Percentiles rank a stretch among this genome's conserved stretches.
Evolutionary conservation across 2,797 vertebrate genomes (phyloP).

Genomic region (Poecilia wingei): DNA sequence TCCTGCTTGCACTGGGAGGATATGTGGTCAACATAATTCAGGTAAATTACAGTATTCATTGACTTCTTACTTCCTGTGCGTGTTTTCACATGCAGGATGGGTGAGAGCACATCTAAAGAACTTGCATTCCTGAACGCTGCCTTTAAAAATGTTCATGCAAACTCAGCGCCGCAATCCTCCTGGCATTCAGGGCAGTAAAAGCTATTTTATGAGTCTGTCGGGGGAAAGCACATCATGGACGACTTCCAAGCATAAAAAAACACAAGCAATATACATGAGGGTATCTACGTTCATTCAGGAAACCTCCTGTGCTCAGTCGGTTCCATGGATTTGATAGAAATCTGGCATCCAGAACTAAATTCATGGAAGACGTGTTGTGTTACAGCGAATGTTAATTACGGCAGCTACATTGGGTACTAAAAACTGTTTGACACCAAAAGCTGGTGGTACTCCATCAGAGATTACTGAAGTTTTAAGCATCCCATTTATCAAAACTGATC

Average conservation of each 20-base stretch:
- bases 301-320: conserved; percentile 66
- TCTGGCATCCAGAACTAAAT: conserved; percentile 62
- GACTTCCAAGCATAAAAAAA: conserved; percentile 74
- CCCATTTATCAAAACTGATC: conserved; percentile 66
- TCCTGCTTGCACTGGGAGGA: conserved; percentile 71
- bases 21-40: conserved; percentile 85
- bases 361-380: conserved; percentile 63
- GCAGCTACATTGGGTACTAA: conserved; percentile 65
- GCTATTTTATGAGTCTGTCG: conserved; percentile 84
- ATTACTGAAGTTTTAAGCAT: conserved; percentile 66
- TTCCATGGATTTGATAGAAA: conserved; percentile 60
- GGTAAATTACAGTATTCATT: conserved; percentile 84
- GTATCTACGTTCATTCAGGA: conserved; percentile 72
- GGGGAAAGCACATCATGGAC: conserved; percentile 76
- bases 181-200: conserved; percentile 84
- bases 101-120: conserved; percentile 79
- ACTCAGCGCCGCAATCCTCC: conserved; percentile 81
- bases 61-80: conserved; percentile 82
- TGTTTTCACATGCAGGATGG: conserved; percentile 82
- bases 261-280: conserved; percentile 69
- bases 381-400: conserved; percentile 59
- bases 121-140: conserved; percentile 80
- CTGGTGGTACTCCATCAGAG: conserved; percentile 44
- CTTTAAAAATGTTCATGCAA: conserved; percentile 82
- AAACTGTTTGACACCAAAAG: conserved; percentile 61